A percentile compares a stretch with the other conserved stretches of the same genome.
These are phyloP conservation scores for Stylophora pistillata DNA, from an alignment of 64 coral and sea anemone genomes.

Conservation along the genomic window DNA sequence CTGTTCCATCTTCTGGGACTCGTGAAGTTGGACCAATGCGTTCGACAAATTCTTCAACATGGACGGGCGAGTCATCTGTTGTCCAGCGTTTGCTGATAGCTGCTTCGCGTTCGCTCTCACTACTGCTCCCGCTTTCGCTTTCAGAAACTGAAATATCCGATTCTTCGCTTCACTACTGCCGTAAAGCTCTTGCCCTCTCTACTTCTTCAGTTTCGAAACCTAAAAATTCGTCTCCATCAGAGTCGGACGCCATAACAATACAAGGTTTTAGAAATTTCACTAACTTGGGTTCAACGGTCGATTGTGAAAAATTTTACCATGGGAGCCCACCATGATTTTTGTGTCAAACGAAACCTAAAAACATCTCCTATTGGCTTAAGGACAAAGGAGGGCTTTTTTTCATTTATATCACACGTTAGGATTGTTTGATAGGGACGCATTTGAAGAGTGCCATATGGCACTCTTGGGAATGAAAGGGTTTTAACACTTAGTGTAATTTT, in stretches of 20 bases:
- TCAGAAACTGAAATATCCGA: constrained; percentile 17
- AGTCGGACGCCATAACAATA: not conserved
- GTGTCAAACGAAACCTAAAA: no score
- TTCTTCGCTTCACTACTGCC: not conserved
- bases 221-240: constrained; percentile 10
- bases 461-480: no score
- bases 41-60: not conserved
- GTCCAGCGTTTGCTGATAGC: not conserved
- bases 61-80: not conserved
- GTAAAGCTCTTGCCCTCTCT: not conserved
- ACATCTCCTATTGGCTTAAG: no score
- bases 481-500: no score
- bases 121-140: not conserved
- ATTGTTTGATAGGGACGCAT: no score
- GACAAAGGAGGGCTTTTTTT: no score
- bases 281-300: not conserved
- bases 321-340: not conserved
- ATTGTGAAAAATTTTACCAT: not conserved
- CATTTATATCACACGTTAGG: no score
- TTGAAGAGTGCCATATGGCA: no score
- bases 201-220: constrained; percentile 9
- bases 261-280: not conserved
- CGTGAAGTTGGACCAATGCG: not conserved
- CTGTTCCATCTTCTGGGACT: constrained; percentile 17
- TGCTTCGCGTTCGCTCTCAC: constrained; percentile 12